phyloP scores from a whole-genome alignment of 1,140 invertebrate genomes.

The Protaetia brevitarsis region DNA sequence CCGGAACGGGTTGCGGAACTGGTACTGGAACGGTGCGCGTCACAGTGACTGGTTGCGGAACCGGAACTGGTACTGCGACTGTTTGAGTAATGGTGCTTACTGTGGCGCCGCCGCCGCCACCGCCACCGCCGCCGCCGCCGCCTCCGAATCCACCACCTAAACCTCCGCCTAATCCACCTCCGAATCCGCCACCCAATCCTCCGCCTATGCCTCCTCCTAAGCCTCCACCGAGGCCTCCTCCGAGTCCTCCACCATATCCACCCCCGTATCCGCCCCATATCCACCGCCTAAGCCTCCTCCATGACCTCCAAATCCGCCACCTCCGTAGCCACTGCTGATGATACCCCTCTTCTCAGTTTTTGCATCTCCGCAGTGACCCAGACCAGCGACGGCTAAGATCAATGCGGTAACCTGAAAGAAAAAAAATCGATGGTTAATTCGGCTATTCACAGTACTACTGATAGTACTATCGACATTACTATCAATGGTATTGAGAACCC shows the following conservation, averaged over 20 bases:
- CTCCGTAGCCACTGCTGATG: constrained; percentile 36
- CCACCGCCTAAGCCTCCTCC: constrained; percentile 31
- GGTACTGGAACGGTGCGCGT: constrained; percentile 33
- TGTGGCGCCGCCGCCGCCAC: constrained; percentile 26
- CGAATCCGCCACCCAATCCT: constrained; percentile 8
- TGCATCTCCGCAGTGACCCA: constrained; percentile 33
- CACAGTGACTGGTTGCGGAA: constrained; percentile 35
- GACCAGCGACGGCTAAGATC: constrained; percentile 37
- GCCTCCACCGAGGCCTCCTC: constrained; percentile 12
- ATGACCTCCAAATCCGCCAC: constrained; percentile 22
- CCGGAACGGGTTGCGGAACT: constrained; percentile 28
- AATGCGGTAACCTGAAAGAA: constrained; percentile 37
- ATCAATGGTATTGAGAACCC: too few species aligned
- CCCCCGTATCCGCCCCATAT: constrained; percentile 4
- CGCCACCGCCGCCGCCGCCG: constrained; percentile 3
- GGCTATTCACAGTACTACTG: too few species aligned
- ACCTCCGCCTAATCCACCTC: constrained; percentile 19
- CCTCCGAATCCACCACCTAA: not conserved
- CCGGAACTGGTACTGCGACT: constrained; percentile 27
- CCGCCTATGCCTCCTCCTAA: constrained; percentile 7
- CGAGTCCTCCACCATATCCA: constrained; percentile 17
- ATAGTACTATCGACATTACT: not conserved
- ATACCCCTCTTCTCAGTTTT: constrained; percentile 43
- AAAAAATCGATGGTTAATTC: too few species aligned
- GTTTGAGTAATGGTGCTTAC: constrained; percentile 33